Evolutionary conservation across 2,888 invertebrate genomes (phyloP).

Genomic region (Dynastes hyllus): DNA sequence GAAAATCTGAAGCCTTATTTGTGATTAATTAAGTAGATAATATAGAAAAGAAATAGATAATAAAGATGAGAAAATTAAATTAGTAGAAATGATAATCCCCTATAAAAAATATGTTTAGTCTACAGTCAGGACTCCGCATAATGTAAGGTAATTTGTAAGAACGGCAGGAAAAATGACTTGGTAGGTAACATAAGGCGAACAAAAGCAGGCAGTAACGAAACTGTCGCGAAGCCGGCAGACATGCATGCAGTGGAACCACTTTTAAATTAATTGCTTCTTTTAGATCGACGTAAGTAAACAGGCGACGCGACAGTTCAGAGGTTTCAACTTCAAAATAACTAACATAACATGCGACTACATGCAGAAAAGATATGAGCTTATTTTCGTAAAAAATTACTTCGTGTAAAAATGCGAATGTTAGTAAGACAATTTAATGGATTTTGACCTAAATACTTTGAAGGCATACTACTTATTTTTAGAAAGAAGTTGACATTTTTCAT

Average conservation of each 20-base stretch:
- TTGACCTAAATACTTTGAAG: not conserved
- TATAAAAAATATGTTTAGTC: not conserved
- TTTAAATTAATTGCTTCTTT: slow-evolving; percentile 42
- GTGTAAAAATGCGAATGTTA: slow-evolving; percentile 5
- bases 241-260: slow-evolving; percentile 27
- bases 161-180: slow-evolving; percentile 7
- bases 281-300: slow-evolving; percentile 39
- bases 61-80: too few species aligned
- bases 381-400: slow-evolving; percentile 7
- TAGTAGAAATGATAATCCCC: not conserved
- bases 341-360: slow-evolving; percentile 17
- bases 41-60: too few species aligned
- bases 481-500: too few species aligned
- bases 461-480: too few species aligned
- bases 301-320: slow-evolving; percentile 28
- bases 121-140: not conserved
- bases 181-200: slow-evolving; percentile 20
- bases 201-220: slow-evolving; percentile 7
- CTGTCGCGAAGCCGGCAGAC: slow-evolving; percentile 35
- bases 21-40: too few species aligned
- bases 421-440: not conserved
- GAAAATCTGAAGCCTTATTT: too few species aligned
- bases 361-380: not conserved
- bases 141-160: not conserved
- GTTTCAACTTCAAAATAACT: slow-evolving; percentile 31